These are phyloP conservation scores for Neodon shergylaensis DNA, from an alignment of 2,113 vertebrate species.

Conservation along the genomic window DNA sequence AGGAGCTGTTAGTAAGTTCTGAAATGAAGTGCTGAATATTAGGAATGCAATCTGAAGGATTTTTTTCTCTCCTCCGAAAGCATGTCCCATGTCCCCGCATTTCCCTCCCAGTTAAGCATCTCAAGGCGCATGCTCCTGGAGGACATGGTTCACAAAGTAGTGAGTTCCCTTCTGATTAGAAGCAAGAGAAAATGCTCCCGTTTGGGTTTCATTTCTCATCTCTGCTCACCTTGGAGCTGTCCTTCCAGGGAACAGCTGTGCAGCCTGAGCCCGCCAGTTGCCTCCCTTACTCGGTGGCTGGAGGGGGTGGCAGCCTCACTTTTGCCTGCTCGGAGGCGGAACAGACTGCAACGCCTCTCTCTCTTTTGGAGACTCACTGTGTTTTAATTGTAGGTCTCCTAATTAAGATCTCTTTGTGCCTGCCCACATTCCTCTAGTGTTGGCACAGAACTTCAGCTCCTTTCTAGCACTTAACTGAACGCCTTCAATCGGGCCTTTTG, in stretches of 20 bases:
- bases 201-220: slow-evolving; percentile 29
- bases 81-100: neutral
- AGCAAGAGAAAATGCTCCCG: neutral
- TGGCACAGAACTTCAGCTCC: slow-evolving; percentile 70
- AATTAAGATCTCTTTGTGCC: slow-evolving; percentile 78
- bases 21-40: neutral
- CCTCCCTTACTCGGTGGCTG: slow-evolving; percentile 34
- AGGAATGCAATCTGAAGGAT: slow-evolving; percentile 18
- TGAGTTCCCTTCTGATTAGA: slow-evolving; percentile 18
- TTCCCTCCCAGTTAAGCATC: neutral
- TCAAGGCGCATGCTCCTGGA: slow-evolving; percentile 13
- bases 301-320: neutral
- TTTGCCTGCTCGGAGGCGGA: slow-evolving; percentile 56
- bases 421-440: slow-evolving; percentile 73
- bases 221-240: slow-evolving; percentile 10
- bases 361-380: slow-evolving; percentile 41
- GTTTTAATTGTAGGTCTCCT: slow-evolving; percentile 79
- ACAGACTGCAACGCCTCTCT: slow-evolving; percentile 38
- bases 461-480: slow-evolving; percentile 65
- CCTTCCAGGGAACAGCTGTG: neutral
- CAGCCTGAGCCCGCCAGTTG: neutral
- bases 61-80: neutral
- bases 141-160: slow-evolving; percentile 27
- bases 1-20: neutral
- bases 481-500: slow-evolving; percentile 59